These are phyloP conservation scores for Nannobrachium achirus DNA, from an alignment of 2,113 vertebrate genomes.

Conservation along the genomic window DNA sequence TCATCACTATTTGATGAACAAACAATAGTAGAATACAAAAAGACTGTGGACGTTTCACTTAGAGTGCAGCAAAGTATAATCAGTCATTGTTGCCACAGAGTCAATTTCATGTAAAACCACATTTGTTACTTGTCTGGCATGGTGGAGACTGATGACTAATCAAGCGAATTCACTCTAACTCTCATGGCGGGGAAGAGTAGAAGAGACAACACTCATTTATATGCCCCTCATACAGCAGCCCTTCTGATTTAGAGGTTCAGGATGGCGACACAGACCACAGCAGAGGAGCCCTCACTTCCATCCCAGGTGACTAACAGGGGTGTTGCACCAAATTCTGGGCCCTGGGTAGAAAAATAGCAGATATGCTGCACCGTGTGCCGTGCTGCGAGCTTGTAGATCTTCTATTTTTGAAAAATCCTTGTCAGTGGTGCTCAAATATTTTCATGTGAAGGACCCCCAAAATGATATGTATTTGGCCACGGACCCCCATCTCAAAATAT, in stretches of 20 bases:
- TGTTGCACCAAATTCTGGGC: no score
- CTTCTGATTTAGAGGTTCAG: slow-evolving; percentile 66
- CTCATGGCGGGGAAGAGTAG: slow-evolving; percentile 34
- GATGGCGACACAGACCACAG: slow-evolving; percentile 42
- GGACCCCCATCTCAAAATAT: no score
- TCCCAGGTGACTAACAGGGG: background rate
- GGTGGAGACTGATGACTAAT: slow-evolving; percentile 64
- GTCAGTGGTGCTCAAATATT: no score
- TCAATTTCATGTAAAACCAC: slow-evolving; percentile 61
- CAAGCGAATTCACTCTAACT: slow-evolving; percentile 58
- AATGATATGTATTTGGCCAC: no score
- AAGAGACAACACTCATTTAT: slow-evolving; percentile 67
- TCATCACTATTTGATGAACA: slow-evolving; percentile 29
- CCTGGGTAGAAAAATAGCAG: no score
- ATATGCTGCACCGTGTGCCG: no score
- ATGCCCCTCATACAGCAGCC: slow-evolving; percentile 61
- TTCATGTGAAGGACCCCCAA: no score
- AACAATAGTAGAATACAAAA: slow-evolving; percentile 11
- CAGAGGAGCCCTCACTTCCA: slow-evolving; percentile 34
- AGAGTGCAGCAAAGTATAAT: background rate
- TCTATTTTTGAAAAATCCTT: no score
- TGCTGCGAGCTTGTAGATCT: no score
- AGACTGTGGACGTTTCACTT: slow-evolving; percentile 26
- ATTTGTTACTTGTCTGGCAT: slow-evolving; percentile 57
- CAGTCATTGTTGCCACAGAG: slow-evolving; percentile 35